A percentile compares a stretch with the other conserved stretches of the same genome.
phyloP scores from a whole-genome alignment of 1,140 invertebrate genomes.

The Bacillus rossius region DNA sequence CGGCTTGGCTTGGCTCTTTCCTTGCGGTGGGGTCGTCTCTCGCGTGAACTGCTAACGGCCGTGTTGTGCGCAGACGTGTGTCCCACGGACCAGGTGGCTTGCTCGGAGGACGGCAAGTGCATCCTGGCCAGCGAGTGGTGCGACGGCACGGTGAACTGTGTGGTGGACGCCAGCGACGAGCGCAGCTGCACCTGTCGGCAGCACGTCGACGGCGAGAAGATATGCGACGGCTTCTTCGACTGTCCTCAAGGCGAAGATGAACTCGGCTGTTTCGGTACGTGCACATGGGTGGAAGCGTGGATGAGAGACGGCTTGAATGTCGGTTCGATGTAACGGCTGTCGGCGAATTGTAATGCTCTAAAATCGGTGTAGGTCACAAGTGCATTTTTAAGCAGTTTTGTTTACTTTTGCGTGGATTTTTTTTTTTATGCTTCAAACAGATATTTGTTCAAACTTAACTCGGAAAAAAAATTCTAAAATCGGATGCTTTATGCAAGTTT shows the following conservation, averaged over 20 bases:
- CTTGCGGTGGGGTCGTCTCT: no score
- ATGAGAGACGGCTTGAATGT: background rate
- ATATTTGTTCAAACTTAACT: no score
- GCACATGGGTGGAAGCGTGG: background rate
- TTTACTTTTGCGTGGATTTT: no score
- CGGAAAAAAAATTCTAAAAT: no score
- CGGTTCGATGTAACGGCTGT: background rate
- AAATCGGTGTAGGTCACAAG: background rate
- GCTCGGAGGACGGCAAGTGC: constrained; percentile 51
- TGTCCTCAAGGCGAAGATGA: constrained; percentile 70
- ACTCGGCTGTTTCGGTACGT: constrained; percentile 60
- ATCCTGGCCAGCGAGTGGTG: constrained; percentile 57
- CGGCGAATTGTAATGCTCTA: background rate
- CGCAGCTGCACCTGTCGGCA: constrained; percentile 60
- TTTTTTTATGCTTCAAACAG: no score
- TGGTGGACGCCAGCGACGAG: constrained; percentile 74
- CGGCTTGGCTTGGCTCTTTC: no score
- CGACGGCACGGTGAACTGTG: constrained; percentile 68
- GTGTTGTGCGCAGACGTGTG: constrained; percentile 24
- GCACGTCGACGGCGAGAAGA: constrained; percentile 52
- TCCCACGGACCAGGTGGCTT: constrained; percentile 33
- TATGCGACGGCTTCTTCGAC: constrained; percentile 79
- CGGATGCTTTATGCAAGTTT: no score
- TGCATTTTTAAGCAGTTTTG: no score
- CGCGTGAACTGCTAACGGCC: no score